A percentile compares a stretch with the other conserved stretches of the same genome.
Evolutionary conservation across 2,888 invertebrate species (phyloP).

Genomic region (Chymomyza procnemis): DNA sequence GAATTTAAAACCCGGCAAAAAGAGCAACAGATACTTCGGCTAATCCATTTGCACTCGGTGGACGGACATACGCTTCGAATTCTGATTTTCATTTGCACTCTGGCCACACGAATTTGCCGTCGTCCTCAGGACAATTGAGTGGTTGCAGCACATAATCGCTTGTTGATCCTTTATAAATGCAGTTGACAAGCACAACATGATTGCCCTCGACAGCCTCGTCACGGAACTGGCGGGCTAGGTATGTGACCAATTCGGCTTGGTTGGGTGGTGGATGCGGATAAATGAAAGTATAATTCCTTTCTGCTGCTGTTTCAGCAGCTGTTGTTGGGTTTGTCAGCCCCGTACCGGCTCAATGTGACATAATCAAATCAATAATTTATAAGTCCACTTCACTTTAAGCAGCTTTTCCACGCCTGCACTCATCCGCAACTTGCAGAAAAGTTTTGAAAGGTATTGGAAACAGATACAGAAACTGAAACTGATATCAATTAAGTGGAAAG

Average conservation of each 20-base stretch:
- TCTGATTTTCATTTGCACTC: not conserved
- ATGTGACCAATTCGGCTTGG: constrained; percentile 9
- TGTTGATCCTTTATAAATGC: constrained; percentile 73
- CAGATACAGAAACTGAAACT: constrained; percentile 55
- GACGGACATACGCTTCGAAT: constrained; percentile 10
- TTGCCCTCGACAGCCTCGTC: constrained; percentile 2
- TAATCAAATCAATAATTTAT: constrained; percentile 73
- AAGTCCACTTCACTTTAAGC: constrained; percentile 67
- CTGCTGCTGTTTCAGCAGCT: constrained; percentile 19
- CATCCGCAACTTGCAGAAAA: constrained; percentile 22
- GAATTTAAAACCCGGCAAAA: constrained; percentile 51
- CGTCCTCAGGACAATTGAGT: constrained; percentile 39
- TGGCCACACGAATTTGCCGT: not conserved
- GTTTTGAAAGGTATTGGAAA: constrained; percentile 40
- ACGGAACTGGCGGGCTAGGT: not conserved
- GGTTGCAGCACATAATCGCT: constrained; percentile 62
- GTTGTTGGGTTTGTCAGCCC: not conserved
- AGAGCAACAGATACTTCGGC: constrained; percentile 21
- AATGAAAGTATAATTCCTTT: not conserved
- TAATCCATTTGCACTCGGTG: constrained; percentile 56
- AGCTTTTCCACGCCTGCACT: constrained; percentile 65
- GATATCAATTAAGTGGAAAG: constrained; percentile 70
- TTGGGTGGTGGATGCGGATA: not conserved
- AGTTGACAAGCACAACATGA: constrained; percentile 14
- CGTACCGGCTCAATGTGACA: constrained; percentile 45